Evolutionary conservation across 2,888 invertebrate genomes (phyloP).

Genomic region (Quadroppia sp.): DNA sequence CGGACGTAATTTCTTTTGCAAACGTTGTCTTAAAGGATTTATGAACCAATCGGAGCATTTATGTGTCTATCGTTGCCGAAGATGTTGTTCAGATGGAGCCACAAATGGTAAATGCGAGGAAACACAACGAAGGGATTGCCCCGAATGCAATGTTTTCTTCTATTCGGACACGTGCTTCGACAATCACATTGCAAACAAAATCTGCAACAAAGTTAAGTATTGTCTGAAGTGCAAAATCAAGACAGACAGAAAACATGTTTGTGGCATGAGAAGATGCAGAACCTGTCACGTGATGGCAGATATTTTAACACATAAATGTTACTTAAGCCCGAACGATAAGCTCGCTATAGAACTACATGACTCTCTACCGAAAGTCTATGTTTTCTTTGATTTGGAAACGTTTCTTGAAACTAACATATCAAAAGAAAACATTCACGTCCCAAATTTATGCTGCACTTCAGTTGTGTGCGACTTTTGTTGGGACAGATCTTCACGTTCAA

Average conservation of each 20-base stretch:
- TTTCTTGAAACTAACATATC: too few species aligned
- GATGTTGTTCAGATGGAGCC: not conserved
- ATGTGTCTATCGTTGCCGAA: not conserved
- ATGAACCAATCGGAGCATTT: not conserved
- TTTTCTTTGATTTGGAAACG: conserved; percentile 33
- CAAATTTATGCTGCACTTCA: conserved; percentile 1
- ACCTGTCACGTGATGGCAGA: not conserved
- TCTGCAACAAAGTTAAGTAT: not conserved
- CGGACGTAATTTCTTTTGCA: conserved; percentile 21
- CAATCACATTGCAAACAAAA: not conserved
- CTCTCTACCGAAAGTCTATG: not conserved
- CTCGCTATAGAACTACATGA: not conserved
- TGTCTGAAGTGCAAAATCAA: not conserved
- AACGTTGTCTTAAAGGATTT: conserved; percentile 21
- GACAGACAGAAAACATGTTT: not conserved
- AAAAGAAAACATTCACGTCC: not conserved
- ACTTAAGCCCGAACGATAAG: not conserved
- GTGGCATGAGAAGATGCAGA: not conserved
- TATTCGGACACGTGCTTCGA: not conserved
- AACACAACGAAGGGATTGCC: not conserved
- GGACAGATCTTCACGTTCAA: not conserved
- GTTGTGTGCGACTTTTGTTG: conserved; percentile 30
- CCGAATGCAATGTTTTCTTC: not conserved
- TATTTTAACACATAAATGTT: not conserved
- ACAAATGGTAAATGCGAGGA: not conserved